Evolutionary conservation across 2,113 vertebrate species (phyloP).

Genomic region (Haliaeetus leucogaster): DNA sequence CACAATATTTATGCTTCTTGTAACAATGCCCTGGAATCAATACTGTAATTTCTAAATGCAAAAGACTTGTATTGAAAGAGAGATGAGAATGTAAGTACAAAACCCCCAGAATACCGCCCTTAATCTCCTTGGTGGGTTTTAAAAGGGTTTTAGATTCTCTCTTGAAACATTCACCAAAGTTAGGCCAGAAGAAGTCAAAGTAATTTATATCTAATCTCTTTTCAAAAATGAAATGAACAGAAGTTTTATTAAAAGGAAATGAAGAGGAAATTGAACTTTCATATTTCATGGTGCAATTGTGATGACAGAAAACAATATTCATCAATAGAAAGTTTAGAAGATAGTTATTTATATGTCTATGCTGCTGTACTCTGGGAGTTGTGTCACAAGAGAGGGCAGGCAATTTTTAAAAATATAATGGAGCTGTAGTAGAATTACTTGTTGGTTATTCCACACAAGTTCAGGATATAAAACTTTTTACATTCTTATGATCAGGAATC

Average conservation of each 20-base stretch:
- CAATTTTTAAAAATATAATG: conserved; percentile 11
- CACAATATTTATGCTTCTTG: not conserved
- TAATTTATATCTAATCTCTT: conserved; percentile 83
- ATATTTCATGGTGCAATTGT: conserved; percentile 78
- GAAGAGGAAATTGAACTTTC: conserved; percentile 82
- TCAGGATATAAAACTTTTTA: not conserved
- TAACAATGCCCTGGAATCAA: not conserved
- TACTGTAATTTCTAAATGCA: not conserved
- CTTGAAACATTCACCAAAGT: conserved; percentile 48
- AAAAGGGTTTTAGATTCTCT: conserved; percentile 40
- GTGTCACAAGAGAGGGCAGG: conserved; percentile 32
- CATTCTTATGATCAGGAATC: not conserved
- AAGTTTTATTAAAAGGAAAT: conserved; percentile 83
- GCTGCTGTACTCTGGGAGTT: not conserved
- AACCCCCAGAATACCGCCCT: not conserved
- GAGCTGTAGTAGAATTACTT: not conserved
- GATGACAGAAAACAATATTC: conserved; percentile 77
- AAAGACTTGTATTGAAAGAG: not conserved
- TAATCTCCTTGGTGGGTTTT: conserved; percentile 15
- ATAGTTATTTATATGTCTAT: conserved; percentile 64
- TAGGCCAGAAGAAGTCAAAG: conserved; percentile 76
- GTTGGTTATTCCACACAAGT: not conserved
- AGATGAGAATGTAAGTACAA: not conserved
- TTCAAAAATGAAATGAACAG: conserved; percentile 76
- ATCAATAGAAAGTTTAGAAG: conserved; percentile 64